Evolutionary conservation across 1,140 invertebrate species (phyloP).

Genomic region (Scaptomyza graminum): DNA sequence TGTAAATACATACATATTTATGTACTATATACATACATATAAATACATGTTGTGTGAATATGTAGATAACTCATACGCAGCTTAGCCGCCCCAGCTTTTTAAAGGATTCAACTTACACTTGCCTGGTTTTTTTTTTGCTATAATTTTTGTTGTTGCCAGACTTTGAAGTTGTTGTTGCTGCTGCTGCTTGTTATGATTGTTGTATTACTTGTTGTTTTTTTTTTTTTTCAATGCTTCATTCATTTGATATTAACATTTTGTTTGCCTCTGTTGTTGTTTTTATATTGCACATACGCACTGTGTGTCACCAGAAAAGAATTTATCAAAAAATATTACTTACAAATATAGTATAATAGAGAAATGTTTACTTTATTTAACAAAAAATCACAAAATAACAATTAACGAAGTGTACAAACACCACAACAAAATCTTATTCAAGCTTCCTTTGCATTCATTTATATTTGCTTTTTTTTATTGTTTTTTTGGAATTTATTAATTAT

Average conservation of each 20-base stretch:
- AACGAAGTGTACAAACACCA: neutral
- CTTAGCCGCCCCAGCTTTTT: constrained; percentile 27
- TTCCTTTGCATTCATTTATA: constrained; percentile 6
- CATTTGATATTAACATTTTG: constrained; percentile 20
- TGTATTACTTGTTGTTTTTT: constrained; percentile 18
- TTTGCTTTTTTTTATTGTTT: constrained; percentile 8
- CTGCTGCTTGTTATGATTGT: constrained; percentile 13
- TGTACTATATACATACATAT: neutral
- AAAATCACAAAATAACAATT: constrained; percentile 2
- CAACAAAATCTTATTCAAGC: neutral
- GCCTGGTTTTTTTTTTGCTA: constrained; percentile 38
- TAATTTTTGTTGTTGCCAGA: constrained; percentile 1
- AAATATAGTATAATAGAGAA: neutral
- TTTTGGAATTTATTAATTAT: constrained; percentile 1
- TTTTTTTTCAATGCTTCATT: constrained; percentile 9
- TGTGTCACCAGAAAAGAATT: constrained; percentile 70
- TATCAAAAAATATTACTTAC: constrained; percentile 49
- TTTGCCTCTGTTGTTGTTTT: neutral
- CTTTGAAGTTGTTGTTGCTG: neutral
- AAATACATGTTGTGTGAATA: neutral
- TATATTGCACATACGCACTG: constrained; percentile 71
- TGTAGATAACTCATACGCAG: constrained; percentile 61
- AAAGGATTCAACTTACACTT: constrained; percentile 52
- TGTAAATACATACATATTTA: neutral
- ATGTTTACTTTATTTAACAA: neutral